Base-by-base conservation (phyloP, 2,888 invertebrate genomes). In the Allygus modestus region DNA sequence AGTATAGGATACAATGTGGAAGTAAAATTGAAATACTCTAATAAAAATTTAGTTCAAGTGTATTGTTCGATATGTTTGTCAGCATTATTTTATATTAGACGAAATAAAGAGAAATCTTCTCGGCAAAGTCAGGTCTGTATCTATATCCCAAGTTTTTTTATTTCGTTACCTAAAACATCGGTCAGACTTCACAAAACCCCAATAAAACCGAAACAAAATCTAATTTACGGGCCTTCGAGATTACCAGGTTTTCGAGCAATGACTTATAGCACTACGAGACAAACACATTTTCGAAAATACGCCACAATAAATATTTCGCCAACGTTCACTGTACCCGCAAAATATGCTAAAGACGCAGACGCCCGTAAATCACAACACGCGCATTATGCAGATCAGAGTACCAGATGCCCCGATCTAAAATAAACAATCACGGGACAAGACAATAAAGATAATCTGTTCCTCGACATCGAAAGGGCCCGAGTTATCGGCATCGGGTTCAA, bases 401-500 rank as follows among this genome's bases (percentile, higher is more conserved):
- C 37, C 37, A 37, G 37, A 37, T 77, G 51, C 26, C 77, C 31
- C n/a, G 77, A 77, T 77, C 77, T 33, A 46, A 77, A 77, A 77
- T 33, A 77, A 73, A 73, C 41, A 73, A 73, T 73, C 73, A 37
- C 73, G 28, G 17, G 23, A 77, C 77, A 77, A 77, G 54, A 77
- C 77, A 77, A 77, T 77, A 77, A 77, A 77, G 77, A 77, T 77
- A 77, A 77, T 77, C 77, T 77, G 77, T 77, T 37, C 51, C 77
- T 43, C 46, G 51, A 77, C 77, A 77, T 77, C 77, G 77, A 77
- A 77, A 23, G 77, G 46, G 77, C 31, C 37, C 23, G 20, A 77
- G 77, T 77, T 77, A 77, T 77, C 43, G 51, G 46, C 37, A 51
- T 51, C 77, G 0, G 51, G 77, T 15, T 51, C 77, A 51, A 77